phyloP scores from a whole-genome alignment of 2,888 invertebrate species.

The Malachius bipustulatus region DNA sequence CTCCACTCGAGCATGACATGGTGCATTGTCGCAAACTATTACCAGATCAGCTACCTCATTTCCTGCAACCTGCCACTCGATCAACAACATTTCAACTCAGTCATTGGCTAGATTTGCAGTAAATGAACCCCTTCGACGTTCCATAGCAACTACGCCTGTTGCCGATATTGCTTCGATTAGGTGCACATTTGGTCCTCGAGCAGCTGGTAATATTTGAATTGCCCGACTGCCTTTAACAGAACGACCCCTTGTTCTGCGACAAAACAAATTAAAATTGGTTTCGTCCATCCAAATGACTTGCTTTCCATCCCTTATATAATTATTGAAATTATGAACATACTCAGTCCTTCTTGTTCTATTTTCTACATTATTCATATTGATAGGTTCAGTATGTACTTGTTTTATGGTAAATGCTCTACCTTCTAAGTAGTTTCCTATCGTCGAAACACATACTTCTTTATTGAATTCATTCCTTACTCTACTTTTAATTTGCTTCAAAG shows the following conservation, averaged over 20 bases:
- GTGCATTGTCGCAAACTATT: slow-evolving; percentile 16
- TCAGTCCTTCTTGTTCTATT: too few species aligned
- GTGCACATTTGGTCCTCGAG: slow-evolving; percentile 16
- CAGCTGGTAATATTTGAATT: slow-evolving; percentile 14
- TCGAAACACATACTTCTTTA: too few species aligned
- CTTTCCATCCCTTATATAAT: too few species aligned
- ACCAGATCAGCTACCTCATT: slow-evolving; percentile 14
- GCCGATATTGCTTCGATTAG: slow-evolving; percentile 15
- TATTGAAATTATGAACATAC: too few species aligned
- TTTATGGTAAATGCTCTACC: too few species aligned
- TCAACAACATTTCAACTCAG: slow-evolving; percentile 9
- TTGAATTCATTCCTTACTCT: too few species aligned
- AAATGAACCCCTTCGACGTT: slow-evolving; percentile 15
- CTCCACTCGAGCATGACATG: slow-evolving; percentile 15
- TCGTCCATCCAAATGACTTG: slow-evolving; percentile 15
- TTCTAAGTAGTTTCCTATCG: too few species aligned
- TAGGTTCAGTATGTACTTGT: too few species aligned
- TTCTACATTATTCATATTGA: too few species aligned
- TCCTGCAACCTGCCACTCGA: slow-evolving; percentile 11
- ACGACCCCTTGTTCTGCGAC: slow-evolving; percentile 14
- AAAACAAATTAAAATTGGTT: slow-evolving; percentile 16
- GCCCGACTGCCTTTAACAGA: slow-evolving; percentile 13
- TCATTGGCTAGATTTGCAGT: slow-evolving; percentile 13
- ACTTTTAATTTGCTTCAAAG: too few species aligned
- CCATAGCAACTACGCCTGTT: slow-evolving; percentile 15